These are phyloP conservation scores for Gallinago jamesoni DNA, from an alignment of 2,113 vertebrate genomes.

Conservation along the genomic window DNA sequence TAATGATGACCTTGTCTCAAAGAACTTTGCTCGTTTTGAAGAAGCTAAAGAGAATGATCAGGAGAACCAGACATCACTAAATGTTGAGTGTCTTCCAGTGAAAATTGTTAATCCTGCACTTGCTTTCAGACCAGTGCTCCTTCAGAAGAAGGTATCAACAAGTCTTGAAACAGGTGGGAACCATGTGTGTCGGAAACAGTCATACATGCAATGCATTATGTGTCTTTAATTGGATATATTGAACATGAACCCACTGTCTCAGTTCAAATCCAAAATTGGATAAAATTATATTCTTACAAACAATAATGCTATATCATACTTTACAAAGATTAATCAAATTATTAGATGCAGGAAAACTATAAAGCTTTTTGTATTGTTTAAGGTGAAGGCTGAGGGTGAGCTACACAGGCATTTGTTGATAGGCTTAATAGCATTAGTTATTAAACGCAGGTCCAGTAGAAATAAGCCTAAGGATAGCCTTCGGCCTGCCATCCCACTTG, in stretches of 20 bases:
- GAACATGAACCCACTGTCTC: background rate
- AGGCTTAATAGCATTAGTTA: background rate
- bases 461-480: too few relatives aligned
- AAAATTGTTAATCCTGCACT: constrained; percentile 28
- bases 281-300: background rate
- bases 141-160: background rate
- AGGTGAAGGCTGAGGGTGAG: background rate
- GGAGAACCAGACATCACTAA: background rate
- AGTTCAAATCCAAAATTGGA: background rate
- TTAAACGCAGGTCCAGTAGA: too few relatives aligned
- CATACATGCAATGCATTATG: accelerated
- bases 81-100: background rate
- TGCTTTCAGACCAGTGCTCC: constrained; percentile 61
- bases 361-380: background rate
- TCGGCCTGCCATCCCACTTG: too few relatives aligned
- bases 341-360: background rate
- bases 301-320: background rate
- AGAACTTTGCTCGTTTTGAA: constrained; percentile 84
- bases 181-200: accelerated
- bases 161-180: constrained; percentile 53
- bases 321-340: background rate
- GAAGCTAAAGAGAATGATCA: background rate
- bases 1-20: constrained; percentile 90
- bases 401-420: background rate
- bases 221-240: background rate